Evolutionary conservation across 2,113 vertebrate genomes (phyloP), one percentile per base, ranked within the genome.

Genomic region (Onychostruthus taczanowskii): DNA sequence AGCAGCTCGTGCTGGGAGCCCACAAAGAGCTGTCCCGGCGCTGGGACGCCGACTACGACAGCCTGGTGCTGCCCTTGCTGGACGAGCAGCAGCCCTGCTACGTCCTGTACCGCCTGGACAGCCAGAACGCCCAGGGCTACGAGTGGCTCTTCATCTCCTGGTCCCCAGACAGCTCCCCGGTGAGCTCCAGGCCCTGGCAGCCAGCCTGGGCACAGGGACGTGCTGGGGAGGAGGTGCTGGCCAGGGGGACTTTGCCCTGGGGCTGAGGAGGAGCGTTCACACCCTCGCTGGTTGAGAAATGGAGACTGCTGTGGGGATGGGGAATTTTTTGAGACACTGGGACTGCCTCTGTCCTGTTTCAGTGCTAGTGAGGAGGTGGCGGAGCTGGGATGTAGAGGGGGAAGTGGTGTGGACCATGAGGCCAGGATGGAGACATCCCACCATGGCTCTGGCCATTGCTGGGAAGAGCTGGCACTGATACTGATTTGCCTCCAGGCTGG

Each of bases 131-230:
- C 59, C 99, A 99, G 97, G 99, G 99, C 85, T 98, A 98, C 1
- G 99, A 99, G 97, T 99, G 99, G 99, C 97, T 99, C 87, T 99
- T 99, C 97, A 98, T 99, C 41, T 98, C 99, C 82, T 99, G 99
- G 99, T 99, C 99, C 55, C 99, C 99, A n/a, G 99, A 99, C 95
- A 99, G 98, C 89, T 99, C 99, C 84, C 99, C 99, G 53, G 99
- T 99, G 98, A 96, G 99, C 97, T 39, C 27, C 2, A 0, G 58
- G 7, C 75, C 11, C 70, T 6, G 89, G 18, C 56, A 24, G 11
- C 18, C 49, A 5, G 18, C 4, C 1, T 16, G 62, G 28, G 69
- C 26, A n/a, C 61, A 5, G 2, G 7, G 46, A 4, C 0, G 0
- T 6, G 59, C 61, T 17, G 8, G 35, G 43, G 7, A 44, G 84